Percentiles rank a stretch among this genome's conserved stretches.
These are phyloP conservation scores for Pandemis corylana DNA, from an alignment of 2,888 invertebrate species.

Conservation along the genomic window DNA sequence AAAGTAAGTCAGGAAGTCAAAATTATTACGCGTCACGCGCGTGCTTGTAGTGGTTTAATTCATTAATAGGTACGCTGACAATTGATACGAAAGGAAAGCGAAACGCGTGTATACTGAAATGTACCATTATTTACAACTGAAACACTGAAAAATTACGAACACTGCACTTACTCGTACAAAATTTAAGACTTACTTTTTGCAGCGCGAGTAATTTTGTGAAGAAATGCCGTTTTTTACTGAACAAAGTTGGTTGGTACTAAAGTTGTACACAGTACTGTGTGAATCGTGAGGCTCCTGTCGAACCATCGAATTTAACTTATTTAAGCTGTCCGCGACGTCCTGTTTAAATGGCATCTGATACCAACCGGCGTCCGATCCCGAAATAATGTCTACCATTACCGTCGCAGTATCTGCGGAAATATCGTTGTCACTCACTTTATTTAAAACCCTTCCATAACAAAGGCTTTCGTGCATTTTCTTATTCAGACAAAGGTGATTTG, in stretches of 20 bases:
- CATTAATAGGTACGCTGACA: neutral
- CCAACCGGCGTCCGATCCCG: constrained; percentile 51
- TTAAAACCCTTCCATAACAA: constrained; percentile 38
- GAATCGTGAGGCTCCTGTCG: constrained; percentile 55
- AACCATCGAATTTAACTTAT: constrained; percentile 61
- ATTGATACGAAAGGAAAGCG: neutral
- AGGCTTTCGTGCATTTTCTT: constrained; percentile 33
- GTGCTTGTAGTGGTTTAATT: neutral
- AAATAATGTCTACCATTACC: constrained; percentile 70
- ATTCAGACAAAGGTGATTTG: constrained; percentile 29
- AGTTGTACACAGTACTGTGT: constrained; percentile 63
- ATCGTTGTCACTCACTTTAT: constrained; percentile 54
- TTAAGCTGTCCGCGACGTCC: constrained; percentile 59
- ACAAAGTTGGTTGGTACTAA: constrained; percentile 61
- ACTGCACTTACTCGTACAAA: neutral
- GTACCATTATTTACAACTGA: neutral
- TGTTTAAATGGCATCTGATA: constrained; percentile 60
- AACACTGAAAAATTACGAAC: neutral
- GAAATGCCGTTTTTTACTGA: constrained; percentile 49
- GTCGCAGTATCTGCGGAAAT: constrained; percentile 57
- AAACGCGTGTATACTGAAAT: neutral
- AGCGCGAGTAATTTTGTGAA: constrained; percentile 35
- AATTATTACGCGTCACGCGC: neutral
- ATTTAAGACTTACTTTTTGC: constrained; percentile 4
- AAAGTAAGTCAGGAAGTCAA: neutral